Conservation (phyloP, 1,140 invertebrate genomes). For the Agrypnia vestita region DNA sequence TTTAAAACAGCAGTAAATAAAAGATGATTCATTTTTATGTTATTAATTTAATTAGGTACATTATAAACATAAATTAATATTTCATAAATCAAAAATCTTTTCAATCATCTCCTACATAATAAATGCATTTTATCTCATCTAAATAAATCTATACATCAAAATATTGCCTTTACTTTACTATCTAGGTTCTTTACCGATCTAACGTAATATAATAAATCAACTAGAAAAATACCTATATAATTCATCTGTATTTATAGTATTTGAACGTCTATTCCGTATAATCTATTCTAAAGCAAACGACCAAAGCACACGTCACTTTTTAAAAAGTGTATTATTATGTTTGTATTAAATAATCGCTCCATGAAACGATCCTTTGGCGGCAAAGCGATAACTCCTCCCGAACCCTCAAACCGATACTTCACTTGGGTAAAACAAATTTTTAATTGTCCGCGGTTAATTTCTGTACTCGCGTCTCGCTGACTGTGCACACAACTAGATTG, state of each 20-base stretch:
- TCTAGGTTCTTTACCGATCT: neutral
- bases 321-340: neutral
- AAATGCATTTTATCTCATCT: slow-evolving; percentile 25
- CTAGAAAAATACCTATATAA: neutral
- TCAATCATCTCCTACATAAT: slow-evolving; percentile 3
- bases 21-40: no score
- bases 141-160: neutral
- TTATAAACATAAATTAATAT: no score
- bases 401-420: slow-evolving; percentile 4
- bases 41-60: no score
- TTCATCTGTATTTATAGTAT: neutral
- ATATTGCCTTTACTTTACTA: neutral
- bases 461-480: neutral
- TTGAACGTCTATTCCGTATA: neutral
- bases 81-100: neutral
- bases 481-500: slow-evolving; percentile 4
- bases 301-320: neutral
- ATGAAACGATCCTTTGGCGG: slow-evolving; percentile 11
- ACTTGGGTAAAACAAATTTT: slow-evolving; percentile 25
- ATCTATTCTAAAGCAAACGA: neutral
- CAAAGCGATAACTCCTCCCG: neutral
- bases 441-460: slow-evolving; percentile 31
- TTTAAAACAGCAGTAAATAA: no score
- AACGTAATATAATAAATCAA: neutral
- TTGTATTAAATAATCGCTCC: neutral